Percentiles rank a stretch among this genome's conserved stretches.
Conservation (phyloP, 2,797 vertebrate species). For the Decapterus maruadsi region DNA sequence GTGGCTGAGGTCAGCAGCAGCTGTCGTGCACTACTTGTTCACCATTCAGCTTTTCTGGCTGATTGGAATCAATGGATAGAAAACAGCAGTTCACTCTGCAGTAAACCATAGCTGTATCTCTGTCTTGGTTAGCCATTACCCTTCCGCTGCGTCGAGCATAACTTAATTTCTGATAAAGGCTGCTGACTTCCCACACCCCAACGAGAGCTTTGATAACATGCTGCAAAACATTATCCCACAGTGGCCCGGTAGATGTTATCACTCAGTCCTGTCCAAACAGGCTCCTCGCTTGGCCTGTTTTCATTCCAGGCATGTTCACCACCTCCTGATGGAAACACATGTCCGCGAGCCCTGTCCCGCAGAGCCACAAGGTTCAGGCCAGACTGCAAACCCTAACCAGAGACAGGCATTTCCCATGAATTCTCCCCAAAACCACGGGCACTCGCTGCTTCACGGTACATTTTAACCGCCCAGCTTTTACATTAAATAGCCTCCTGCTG, state of each 20-base stretch:
- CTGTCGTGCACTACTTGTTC: conserved; percentile 14
- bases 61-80: conserved; percentile 2
- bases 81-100: not conserved
- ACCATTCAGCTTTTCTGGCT: conserved; percentile 7
- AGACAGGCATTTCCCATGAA: conserved; percentile 26
- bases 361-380: conserved; percentile 34
- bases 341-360: conserved; percentile 53
- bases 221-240: conserved; percentile 59
- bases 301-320: conserved; percentile 73
- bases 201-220: conserved; percentile 61
- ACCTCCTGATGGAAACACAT: conserved; percentile 66
- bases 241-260: conserved; percentile 69
- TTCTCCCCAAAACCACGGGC: not conserved
- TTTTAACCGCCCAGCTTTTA: not conserved
- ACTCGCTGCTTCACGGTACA: not conserved
- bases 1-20: not conserved
- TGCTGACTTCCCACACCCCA: conserved; percentile 38
- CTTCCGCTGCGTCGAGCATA: conserved; percentile 11
- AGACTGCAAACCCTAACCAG: conserved; percentile 38
- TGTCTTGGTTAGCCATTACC: conserved; percentile 25
- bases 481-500: conserved; percentile 1
- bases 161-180: conserved; percentile 46
- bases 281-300: conserved; percentile 72
- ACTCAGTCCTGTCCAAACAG: conserved; percentile 74
- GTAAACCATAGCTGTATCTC: conserved; percentile 16